Percentiles rank a stretch among this genome's conserved stretches.
Conservation (phyloP, 2,113 vertebrate genomes). For the Erythrocercus mccallii region DNA sequence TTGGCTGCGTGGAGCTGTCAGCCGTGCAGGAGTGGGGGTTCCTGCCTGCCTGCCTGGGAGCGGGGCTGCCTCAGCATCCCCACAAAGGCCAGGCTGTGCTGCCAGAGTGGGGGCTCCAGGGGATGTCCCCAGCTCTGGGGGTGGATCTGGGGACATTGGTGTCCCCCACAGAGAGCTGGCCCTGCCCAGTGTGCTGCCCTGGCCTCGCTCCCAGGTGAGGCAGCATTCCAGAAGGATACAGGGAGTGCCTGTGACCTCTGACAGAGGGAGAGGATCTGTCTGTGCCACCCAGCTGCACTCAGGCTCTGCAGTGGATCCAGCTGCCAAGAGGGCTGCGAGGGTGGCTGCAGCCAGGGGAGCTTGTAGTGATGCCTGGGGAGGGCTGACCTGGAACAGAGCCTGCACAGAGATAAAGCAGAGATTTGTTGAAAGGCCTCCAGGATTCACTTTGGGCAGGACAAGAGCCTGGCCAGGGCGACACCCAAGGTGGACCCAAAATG, state of each 20-base stretch:
- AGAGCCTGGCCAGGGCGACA: no score
- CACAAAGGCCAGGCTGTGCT: rapidly evolving
- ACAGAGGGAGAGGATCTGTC: neutral
- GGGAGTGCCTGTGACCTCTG: rapidly evolving
- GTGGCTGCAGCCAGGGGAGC: neutral
- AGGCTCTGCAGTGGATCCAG: neutral
- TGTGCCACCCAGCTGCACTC: neutral
- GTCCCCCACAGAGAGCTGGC: neutral
- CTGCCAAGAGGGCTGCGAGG: neutral
- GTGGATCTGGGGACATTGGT: rapidly evolving
- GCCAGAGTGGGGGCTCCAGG: neutral
- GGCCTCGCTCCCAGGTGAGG: neutral
- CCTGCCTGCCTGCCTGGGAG: neutral
- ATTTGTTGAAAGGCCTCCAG: no score
- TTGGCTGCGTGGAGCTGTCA: neutral
- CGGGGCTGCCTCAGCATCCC: neutral
- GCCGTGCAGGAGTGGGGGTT: neutral
- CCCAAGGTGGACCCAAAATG: no score
- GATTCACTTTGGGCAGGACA: no score
- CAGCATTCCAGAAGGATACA: rapidly evolving
- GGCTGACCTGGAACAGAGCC: neutral
- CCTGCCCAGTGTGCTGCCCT: neutral
- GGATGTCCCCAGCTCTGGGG: rapidly evolving
- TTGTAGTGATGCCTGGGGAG: neutral
- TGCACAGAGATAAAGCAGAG: neutral